Evolutionary conservation across 2,797 vertebrate species (phyloP).

Genomic region (Halcyon badia): DNA sequence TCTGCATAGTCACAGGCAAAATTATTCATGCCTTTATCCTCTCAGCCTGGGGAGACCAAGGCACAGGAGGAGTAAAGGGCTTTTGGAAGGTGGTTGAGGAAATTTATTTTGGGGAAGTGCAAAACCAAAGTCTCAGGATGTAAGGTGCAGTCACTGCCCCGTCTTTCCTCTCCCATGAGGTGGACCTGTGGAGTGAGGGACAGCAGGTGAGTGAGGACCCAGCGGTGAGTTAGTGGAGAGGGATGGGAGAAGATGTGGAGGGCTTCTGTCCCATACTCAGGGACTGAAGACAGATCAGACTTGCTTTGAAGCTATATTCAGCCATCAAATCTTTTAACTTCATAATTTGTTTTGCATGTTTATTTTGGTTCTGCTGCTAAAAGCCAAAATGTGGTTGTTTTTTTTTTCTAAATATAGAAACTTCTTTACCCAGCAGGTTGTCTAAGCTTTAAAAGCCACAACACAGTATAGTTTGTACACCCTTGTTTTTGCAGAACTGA

Average conservation of each 20-base stretch:
- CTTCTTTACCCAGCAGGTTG: neutral
- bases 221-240: neutral
- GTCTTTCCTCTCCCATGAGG: accelerated
- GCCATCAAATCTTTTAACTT: neutral
- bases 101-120: accelerated
- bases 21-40: neutral
- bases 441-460: neutral
- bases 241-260: accelerated
- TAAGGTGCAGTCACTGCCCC: neutral
- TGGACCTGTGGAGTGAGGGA: neutral
- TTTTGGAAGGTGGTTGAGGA: neutral
- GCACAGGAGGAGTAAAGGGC: neutral
- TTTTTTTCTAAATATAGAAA: neutral
- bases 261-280: accelerated
- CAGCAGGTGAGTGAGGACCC: neutral
- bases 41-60: neutral
- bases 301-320: neutral
- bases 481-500: neutral
- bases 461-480: neutral
- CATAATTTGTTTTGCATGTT: neutral
- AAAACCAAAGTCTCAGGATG: neutral
- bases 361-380: neutral
- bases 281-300: neutral
- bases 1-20: neutral
- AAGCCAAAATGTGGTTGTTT: neutral